These are phyloP conservation scores for Benitochromis conjunctus DNA, from an alignment of 2,113 vertebrate species.

Conservation along the genomic window DNA sequence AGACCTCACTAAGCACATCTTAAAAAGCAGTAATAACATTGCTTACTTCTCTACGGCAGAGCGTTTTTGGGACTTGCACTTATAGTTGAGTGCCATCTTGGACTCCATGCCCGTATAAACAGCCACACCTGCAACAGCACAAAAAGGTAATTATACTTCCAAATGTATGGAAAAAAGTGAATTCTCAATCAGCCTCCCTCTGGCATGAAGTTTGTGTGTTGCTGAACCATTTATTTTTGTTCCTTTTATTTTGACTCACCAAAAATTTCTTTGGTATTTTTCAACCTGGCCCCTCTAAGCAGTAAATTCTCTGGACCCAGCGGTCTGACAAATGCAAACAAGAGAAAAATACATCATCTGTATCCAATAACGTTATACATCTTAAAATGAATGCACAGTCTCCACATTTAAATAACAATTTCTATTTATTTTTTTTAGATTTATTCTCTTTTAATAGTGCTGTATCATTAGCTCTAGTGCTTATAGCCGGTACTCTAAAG, in stretches of 20 bases:
- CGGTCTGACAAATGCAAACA: constrained; percentile 73
- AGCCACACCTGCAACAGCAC: constrained; percentile 83
- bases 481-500: background rate
- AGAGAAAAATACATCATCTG: background rate
- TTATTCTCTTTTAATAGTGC: background rate
- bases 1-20: background rate
- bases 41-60: constrained; percentile 97
- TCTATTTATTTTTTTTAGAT: background rate
- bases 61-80: constrained; percentile 98
- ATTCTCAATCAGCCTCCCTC: background rate
- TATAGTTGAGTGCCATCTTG: constrained; percentile 99
- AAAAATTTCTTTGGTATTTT: constrained; percentile 98
- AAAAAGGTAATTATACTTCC: background rate
- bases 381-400: background rate
- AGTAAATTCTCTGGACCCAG: constrained; percentile 94
- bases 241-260: constrained; percentile 70
- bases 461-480: background rate
- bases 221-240: background rate
- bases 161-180: background rate
- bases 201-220: background rate
- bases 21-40: background rate
- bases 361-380: background rate
- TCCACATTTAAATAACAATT: background rate
- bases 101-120: constrained; percentile 99
- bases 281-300: constrained; percentile 94